Evolutionary conservation across 2,888 invertebrate species (phyloP), one percentile per base, ranked within the genome.

Genomic region (Yponomeuta evonymella): DNA sequence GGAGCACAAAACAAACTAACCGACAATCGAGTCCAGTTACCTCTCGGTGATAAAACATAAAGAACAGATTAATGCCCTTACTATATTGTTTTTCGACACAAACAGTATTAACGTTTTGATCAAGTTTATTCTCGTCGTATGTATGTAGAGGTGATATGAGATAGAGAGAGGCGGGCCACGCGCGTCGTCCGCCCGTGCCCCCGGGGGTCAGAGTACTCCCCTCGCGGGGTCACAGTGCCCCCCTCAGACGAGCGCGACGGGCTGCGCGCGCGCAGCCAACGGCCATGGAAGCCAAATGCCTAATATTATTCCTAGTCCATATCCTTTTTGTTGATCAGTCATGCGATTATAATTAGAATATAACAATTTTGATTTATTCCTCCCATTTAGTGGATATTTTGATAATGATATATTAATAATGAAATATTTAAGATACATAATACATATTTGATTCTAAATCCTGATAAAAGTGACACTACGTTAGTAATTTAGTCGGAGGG

Each of bases 371-470:
- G 92, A 91, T 92, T 92, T 92, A 92, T 92, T 92, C 92, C 92
- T 92, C 91, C 92, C 92, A 90, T 92, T 92, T 92, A 92, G 92
- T 91, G 92, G 92, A 92, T 92, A 92, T 92, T 92, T 92, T 92
- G 92, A 92, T 92, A 92, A 92, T 92, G 92, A 92, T 92, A 92
- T 92, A 92, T 92, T 90, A 92, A 90, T 92, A 92, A 89, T 90
- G 90, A 92, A 92, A 91, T 91, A 92, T 91, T 92, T 92, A 92
- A 92, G 92, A 91, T 90, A 90, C 92, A 92, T 92, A 90, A 92
- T 92, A 92, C 92, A 92, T 92, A 92, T 91, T 92, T 91, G 92
- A 92, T 92, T 92, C 91, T 92, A 92, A 92, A 92, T 92, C 92
- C 92, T 91, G 92, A 91, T 91, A 92, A 92, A 43, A 90, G 90